A percentile compares a stretch with the other conserved stretches of the same genome.
phyloP scores from a whole-genome alignment of 2,797 vertebrate species.

The Cheracebus regulus region DNA sequence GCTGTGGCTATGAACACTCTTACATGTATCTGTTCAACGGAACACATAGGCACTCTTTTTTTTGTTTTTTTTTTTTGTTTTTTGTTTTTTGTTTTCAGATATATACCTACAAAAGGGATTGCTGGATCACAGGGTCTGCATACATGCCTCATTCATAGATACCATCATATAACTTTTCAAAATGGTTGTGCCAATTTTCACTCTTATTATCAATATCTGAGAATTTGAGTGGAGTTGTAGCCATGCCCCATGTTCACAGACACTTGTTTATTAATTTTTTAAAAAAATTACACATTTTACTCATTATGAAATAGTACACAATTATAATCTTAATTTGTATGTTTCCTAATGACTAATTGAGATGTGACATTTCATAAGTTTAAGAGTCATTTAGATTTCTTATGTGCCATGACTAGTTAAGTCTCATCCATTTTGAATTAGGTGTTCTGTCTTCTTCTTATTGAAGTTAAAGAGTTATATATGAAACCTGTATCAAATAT shows the following conservation, averaged over 20 bases:
- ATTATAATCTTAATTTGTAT: neutral
- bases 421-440: neutral
- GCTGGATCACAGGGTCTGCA: rapidly evolving
- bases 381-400: neutral
- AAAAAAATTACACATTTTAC: neutral
- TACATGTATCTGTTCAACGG: no score
- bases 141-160: rapidly evolving
- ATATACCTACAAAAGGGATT: no score
- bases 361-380: neutral
- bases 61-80: no score
- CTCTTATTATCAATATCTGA: neutral
- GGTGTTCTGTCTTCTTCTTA: neutral
- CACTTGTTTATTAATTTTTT: no score
- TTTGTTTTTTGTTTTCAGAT: no score
- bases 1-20: no score
- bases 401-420: rapidly evolving
- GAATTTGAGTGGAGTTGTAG: no score
- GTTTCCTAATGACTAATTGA: neutral
- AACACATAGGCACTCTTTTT: rapidly evolving
- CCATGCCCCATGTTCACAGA: no score
- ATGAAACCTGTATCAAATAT: neutral
- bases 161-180: neutral
- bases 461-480: neutral
- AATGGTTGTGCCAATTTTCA: rapidly evolving
- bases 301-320: rapidly evolving